A percentile compares a stretch with the other conserved stretches of the same genome.
Conservation (phyloP, 2,797 vertebrate species). For the Nasua narica region DNA sequence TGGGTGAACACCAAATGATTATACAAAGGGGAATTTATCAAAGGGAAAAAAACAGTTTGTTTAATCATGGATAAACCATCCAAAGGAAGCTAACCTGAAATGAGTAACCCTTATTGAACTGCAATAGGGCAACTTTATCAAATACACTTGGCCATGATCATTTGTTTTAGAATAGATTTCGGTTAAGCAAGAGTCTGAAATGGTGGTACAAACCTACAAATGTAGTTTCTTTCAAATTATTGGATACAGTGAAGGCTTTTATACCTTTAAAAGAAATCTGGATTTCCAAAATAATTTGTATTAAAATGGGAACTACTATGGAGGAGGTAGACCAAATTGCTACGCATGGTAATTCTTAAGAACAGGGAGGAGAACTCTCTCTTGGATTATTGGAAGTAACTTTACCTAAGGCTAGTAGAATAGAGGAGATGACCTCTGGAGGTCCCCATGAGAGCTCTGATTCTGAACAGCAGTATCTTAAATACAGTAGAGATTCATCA, state of each 20-base stretch:
- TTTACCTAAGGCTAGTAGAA: conserved; percentile 24
- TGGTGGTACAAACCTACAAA: not conserved
- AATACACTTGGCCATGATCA: not conserved
- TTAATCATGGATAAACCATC: conserved; percentile 46
- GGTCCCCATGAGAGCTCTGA: not conserved
- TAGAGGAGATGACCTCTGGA: not conserved
- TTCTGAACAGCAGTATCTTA: not conserved
- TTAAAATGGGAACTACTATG: not conserved
- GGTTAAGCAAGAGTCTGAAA: not conserved
- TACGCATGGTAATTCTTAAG: not conserved
- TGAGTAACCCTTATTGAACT: conserved; percentile 37
- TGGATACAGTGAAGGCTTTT: not conserved
- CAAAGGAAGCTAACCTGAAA: not conserved
- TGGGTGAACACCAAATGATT: conserved; percentile 52
- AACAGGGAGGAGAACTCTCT: not conserved
- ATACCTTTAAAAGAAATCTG: not conserved
- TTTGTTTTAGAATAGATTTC: conserved; percentile 40
- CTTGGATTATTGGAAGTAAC: conserved; percentile 35
- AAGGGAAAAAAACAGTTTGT: conserved; percentile 56
- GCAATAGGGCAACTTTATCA: not conserved
- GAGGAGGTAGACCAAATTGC: not conserved
- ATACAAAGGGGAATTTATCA: conserved; percentile 67
- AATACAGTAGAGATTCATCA: not conserved
- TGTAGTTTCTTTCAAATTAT: not conserved
- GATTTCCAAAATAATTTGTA: not conserved